These are phyloP conservation scores for Leptinotarsa peninsularis DNA, from an alignment of 2,888 invertebrate genomes.

Conservation along the genomic window DNA sequence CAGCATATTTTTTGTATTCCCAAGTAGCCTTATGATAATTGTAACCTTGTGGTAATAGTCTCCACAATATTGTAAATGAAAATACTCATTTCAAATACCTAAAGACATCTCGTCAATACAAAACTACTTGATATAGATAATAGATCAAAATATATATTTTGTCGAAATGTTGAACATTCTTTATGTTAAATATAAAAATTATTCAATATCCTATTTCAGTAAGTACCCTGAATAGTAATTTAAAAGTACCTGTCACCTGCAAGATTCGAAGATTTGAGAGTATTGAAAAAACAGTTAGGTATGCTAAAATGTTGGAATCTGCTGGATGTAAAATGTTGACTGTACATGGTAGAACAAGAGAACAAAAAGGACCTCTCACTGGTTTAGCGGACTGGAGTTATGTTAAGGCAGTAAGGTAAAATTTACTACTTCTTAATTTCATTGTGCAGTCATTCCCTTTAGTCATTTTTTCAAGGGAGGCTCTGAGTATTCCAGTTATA, in stretches of 20 bases:
- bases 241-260: constrained; percentile 93
- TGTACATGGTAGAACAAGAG: constrained; percentile 94
- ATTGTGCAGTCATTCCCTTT: constrained; percentile 12
- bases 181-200: no score
- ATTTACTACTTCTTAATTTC: constrained; percentile 3
- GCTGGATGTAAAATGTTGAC: constrained; percentile 93
- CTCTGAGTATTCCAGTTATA: constrained; percentile 91
- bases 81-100: not conserved
- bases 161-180: not conserved
- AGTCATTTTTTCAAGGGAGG: constrained; percentile 71
- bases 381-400: constrained; percentile 95
- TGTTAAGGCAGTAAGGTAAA: constrained; percentile 88
- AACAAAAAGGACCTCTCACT: constrained; percentile 96
- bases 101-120: not conserved
- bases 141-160: not conserved
- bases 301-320: constrained; percentile 94
- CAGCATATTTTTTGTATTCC: no score
- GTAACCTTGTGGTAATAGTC: no score
- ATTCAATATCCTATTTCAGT: constrained; percentile 70
- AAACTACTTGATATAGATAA: no score
- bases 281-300: constrained; percentile 85
- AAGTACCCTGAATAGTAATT: constrained; percentile 74
- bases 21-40: no score
- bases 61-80: no score
- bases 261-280: constrained; percentile 94